Conservation (phyloP, 2,113 vertebrate genomes). For the Sterrhoptilus dennistouni region DNA sequence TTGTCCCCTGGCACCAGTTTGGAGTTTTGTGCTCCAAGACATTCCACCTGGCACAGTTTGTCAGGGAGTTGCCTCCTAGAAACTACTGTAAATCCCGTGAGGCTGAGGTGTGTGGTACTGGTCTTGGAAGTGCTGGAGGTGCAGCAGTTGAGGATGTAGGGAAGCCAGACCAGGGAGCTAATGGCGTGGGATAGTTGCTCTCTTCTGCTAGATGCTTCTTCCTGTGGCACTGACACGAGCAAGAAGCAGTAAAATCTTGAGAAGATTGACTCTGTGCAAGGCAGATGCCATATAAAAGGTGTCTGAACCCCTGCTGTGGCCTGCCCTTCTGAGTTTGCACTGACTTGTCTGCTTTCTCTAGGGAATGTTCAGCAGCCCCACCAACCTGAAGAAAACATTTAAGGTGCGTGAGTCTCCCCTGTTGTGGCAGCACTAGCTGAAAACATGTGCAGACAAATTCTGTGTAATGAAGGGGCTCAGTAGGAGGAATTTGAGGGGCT, state of each 20-base stretch:
- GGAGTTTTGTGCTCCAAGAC: background rate
- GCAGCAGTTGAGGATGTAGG: background rate
- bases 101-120: background rate
- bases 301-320: background rate
- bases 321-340: background rate
- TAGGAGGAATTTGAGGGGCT: background rate
- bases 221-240: background rate
- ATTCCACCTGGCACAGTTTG: background rate
- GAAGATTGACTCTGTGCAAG: background rate
- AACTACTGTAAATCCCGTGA: background rate
- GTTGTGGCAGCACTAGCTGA: background rate
- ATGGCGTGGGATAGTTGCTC: background rate
- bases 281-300: background rate
- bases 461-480: background rate
- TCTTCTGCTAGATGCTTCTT: background rate
- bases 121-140: background rate
- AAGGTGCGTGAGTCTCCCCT: constrained; percentile 76
- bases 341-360: constrained; percentile 52
- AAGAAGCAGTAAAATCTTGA: background rate
- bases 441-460: background rate
- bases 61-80: background rate
- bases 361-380: constrained; percentile 93
- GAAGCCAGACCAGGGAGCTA: background rate
- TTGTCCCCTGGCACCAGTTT: background rate
- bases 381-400: constrained; percentile 92